Base-by-base conservation (phyloP, 2,888 invertebrate genomes). In the Theretra japonica region DNA sequence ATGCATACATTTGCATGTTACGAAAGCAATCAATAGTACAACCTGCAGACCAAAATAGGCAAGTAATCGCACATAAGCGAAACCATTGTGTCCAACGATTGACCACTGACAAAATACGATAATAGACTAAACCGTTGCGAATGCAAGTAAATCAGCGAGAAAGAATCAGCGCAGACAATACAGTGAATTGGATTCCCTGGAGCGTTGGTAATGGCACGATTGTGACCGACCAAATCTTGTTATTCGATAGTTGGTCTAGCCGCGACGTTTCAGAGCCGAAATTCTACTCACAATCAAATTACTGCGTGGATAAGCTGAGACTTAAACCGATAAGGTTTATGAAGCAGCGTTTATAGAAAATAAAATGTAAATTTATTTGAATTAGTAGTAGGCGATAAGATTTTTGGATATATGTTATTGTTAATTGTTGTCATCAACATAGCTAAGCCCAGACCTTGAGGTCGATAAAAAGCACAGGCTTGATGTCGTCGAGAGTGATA, bases 141-240 rank as follows among this genome's bases (percentile, higher is more conserved):
- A 76, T 78, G 33, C 76, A 76, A 83, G 76, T 78, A 79, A 83
- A 80, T 80, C 80, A 71, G 79, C 77, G 17, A 80, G 76, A 82
- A 80, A 82, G 80, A 76, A 57, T 68, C 50, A 69, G 48, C 68
- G 56, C 80, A 82, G 81, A 83, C 83, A 83, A 84, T 81, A 79
- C 75, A 82, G 79, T 75, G 82, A 85, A 87, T 88, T 85, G 85
- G 80, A 85, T 85, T 82, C 84, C 81, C 78, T 76, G 81, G 78
- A 82, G 86, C 83, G 83, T 76, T 70, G 79, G 81, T 87, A 88
- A 90, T 86, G 83, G 78, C 81, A 77, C 84, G 82, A 88, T 89
- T 90, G 86, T 87, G 82, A 81, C 82, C 82, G 80, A 74, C 80
- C 79, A 82, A 89, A 91, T 84, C 86, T 84, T 79, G 85, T 88